Percentiles rank a stretch among this genome's conserved stretches.
These are phyloP conservation scores for Cephus pygmeus DNA, from an alignment of 2,888 invertebrate genomes.

Conservation along the genomic window DNA sequence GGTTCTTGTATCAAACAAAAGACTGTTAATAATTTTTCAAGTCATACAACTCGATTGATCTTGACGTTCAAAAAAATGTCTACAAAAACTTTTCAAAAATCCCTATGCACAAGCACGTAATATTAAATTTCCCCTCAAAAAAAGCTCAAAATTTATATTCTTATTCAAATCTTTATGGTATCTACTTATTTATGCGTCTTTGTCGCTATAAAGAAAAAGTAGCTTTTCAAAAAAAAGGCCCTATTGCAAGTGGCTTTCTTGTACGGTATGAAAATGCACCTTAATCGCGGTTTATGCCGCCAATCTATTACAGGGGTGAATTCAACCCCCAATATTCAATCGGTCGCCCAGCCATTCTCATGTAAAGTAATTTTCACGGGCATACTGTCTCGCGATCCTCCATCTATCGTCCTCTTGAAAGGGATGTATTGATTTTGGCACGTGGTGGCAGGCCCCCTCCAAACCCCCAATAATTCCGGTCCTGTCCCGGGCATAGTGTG, in stretches of 20 bases:
- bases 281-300: conserved; percentile 49
- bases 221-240: not conserved
- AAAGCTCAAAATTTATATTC: not conserved
- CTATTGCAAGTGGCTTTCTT: not conserved
- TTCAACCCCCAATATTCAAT: conserved; percentile 23
- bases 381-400: conserved; percentile 11
- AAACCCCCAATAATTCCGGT: conserved; percentile 6
- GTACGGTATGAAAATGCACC: conserved; percentile 19
- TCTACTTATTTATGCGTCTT: not conserved
- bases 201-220: not conserved
- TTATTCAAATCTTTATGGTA: not conserved
- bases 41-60: not conserved
- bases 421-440: conserved; percentile 47
- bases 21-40: not conserved
- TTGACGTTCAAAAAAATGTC: not conserved
- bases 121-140: not conserved
- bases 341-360: conserved; percentile 45
- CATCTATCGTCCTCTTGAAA: conserved; percentile 13
- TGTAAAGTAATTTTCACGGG: conserved; percentile 51
- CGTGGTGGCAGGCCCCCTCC: conserved; percentile 3
- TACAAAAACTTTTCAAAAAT: not conserved
- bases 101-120: not conserved
- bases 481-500: conserved; percentile 11
- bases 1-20: not conserved
- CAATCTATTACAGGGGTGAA: conserved; percentile 44